Base-by-base conservation (phyloP, 2,113 vertebrate species). In the Columbina picui region DNA sequence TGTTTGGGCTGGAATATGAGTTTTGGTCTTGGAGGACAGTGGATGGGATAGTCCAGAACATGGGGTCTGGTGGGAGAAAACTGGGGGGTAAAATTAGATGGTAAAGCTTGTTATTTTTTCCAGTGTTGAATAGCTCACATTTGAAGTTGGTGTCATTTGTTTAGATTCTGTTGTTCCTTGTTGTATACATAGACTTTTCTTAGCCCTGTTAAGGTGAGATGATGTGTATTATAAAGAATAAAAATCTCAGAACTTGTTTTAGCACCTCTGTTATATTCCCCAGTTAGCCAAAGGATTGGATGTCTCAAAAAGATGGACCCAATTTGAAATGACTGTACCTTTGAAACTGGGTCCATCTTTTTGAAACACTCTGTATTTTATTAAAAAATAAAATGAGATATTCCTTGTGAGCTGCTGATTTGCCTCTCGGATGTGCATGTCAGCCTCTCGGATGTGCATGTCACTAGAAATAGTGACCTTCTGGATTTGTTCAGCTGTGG, bases 341-440 rank as follows among this genome's bases (percentile, higher is more conserved):
- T 45, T 19, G 43, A 45, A 45, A 19, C 19, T 45, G 43, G 43
- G 43, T 45, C 43, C 43, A 45, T 45, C 43, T 45, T 18, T 45
- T 45, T 45, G 43, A 45, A 45, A 45, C 43, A 45, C 43, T 45
- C 43, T 73, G 71, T 1, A 4, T 65, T 94, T 93, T 45, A 52
- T 84, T 76, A 23, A 64, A 45, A 94, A 78, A 60, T 17, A 7
- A 57, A 17, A n/a, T 34, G 30, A 47, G 18, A 4, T 45, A 27
- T 64, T 75, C n/a, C 26, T 84, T 36, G 47, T 70, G 65, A 78
- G 86, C 30, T 87, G 74, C 69, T 91, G 11, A 82, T 90, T 68
- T 77, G 53, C 74, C 34, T 85, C 6, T 7, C 29, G 16, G 38
- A n/a, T 39, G 22, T 3, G 20, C 11, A 3, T 0, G 2, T 89